Base-by-base conservation (phyloP, 2,113 vertebrate species). In the Cephalopholis sonnerati region DNA sequence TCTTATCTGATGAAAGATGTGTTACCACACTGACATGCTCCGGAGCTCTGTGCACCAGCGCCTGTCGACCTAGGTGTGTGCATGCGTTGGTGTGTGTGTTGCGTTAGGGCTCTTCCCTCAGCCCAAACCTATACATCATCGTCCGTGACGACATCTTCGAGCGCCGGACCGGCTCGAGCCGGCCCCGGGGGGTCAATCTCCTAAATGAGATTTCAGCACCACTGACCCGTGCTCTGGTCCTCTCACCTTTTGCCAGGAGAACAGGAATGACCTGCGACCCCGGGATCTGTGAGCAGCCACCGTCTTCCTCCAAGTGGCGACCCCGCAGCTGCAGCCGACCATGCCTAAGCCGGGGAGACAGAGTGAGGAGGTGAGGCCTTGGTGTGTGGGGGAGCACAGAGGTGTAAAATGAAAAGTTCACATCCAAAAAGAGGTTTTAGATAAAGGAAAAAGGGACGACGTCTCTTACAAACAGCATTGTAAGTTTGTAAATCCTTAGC, bases 201-300 rank as follows among this genome's bases (percentile, higher is more conserved):
- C 91, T 93, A 95, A 95, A 95, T 95, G 91, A 95, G 94, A 94
- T 95, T 95, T 95, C 90, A 88, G 92, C 87, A 68, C 72, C 89
- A 53, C 85, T 95, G 93, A 95, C 93, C 93, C 91, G 1, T 89
- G 84, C 65, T 59, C 53, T 82, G 82, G 24, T 86, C 83, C 70
- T 89, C 83, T 93, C 90, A 87, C 90, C 92, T 91, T 90, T 85
- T 24, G 54, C 73, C 77, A 77, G 84, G 69, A 83, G 90, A 90
- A 90, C 82, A 54, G 86, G 84, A 65, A 55, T 84, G 87, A 94
- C 86, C 92, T 90, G 17, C 89, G 86, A 93, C 89, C 86, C 41
- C 2, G 8, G 74, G 74, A 77, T 86, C 77, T 79, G 85, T 66
- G 89, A 74, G 79, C 83, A 69, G 79, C 82, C 82, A 81, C 83